Evolutionary conservation across 2,113 vertebrate species (phyloP), one percentile per base, ranked within the genome.

Genomic region (Thunnus thynnus): DNA sequence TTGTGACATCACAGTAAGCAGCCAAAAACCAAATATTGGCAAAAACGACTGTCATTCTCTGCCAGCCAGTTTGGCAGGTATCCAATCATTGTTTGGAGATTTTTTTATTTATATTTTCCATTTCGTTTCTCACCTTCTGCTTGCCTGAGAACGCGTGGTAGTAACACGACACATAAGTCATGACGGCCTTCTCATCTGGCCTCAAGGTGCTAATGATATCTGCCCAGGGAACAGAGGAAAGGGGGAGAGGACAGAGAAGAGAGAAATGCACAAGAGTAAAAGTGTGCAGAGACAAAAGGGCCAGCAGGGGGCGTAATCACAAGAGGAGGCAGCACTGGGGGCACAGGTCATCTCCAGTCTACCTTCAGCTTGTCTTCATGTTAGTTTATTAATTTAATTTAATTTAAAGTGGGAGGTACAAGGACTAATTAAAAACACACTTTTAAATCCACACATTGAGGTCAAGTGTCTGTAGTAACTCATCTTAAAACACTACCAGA

Each of bases 81-180:
- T 56, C 47, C 12, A 1, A 2, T 63, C 41, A 71, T 50, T 78
- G 47, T 76, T 67, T 73, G 55, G 13, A 57, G 63, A 20, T 58
- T 14, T 36, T 11, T 0, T 7, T 51, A 5, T 58, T 27, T 16
- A 3, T 65, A 56, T 25, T 65, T 27, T 30, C 2, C 13, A 0
- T 51, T 46, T 66, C 1, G 17, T 80, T 75, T 77, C 98, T 99
- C 97, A 99, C 98, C 98, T 99, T 99, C 97, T 98, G 98, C 16
- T 97, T 97, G 94, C 97, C 98, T 88, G 96, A 99, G 97, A 99
- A 99, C 89, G 98, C 97, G 95, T 97, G 97, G 97, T 98, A 99
- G 97, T 98, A 99, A 98, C 98, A 98, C 95, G 98, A 99, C 95
- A 99, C 98, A 96, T 97, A 99, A 94, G 98, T 99, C 97, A 99